Conservation (phyloP, 2,797 vertebrate species). For the Sebastes taczanowskii region DNA sequence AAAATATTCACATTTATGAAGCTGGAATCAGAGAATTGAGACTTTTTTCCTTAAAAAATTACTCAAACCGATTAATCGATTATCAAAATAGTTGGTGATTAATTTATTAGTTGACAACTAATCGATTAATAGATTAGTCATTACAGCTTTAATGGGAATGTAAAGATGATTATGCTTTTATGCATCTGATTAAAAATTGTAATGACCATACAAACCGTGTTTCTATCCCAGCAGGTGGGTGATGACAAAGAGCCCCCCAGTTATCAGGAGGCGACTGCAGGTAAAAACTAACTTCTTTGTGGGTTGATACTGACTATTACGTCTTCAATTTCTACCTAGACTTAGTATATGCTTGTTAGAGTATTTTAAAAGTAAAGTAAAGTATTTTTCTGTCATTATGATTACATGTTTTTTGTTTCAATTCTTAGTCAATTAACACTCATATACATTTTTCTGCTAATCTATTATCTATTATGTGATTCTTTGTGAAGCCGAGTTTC, state of each 20-base stretch:
- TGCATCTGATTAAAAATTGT: neutral
- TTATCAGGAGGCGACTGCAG: constrained; percentile 92
- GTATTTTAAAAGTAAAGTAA: neutral
- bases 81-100: too few relatives aligned
- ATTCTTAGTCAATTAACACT: too few relatives aligned
- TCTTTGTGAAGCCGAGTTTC: too few relatives aligned
- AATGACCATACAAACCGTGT: neutral
- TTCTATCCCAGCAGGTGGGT: constrained; percentile 77
- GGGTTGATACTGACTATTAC: neutral
- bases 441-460: too few relatives aligned
- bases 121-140: too few relatives aligned
- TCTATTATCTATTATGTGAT: too few relatives aligned
- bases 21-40: rapidly evolving
- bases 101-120: too few relatives aligned
- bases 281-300: constrained; percentile 53
- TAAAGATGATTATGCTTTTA: neutral
- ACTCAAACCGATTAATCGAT: too few relatives aligned
- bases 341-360: neutral
- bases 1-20: too few relatives aligned
- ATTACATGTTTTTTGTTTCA: neutral
- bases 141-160: neutral
- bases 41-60: too few relatives aligned
- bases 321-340: neutral
- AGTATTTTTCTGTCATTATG: neutral
- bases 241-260: constrained; percentile 87